These are phyloP conservation scores for Sparus aurata DNA, from an alignment of 2,797 vertebrate genomes.

Conservation along the genomic window DNA sequence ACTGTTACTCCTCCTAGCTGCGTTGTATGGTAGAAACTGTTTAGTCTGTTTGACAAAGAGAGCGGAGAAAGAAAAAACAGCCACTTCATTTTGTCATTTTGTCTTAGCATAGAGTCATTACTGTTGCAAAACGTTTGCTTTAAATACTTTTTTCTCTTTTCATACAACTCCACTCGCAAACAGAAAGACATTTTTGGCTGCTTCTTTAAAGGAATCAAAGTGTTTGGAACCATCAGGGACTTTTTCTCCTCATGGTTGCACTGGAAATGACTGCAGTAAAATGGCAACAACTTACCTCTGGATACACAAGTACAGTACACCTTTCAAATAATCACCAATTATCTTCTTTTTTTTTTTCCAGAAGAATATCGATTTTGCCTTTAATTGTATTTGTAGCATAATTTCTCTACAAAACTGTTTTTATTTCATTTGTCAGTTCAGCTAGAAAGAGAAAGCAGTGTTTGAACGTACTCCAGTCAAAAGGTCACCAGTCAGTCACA, in stretches of 20 bases:
- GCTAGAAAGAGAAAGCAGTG: slow-evolving; percentile 35
- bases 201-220: slow-evolving; percentile 35
- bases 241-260: slow-evolving; percentile 41
- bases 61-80: slow-evolving; percentile 28
- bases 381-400: slow-evolving; percentile 27
- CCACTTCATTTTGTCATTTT: slow-evolving; percentile 52
- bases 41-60: slow-evolving; percentile 33
- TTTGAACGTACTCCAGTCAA: slow-evolving; percentile 37
- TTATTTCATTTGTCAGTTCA: slow-evolving; percentile 28
- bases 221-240: slow-evolving; percentile 39
- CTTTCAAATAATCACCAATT: slow-evolving; percentile 50
- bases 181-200: slow-evolving; percentile 33
- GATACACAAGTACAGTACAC: slow-evolving; percentile 55
- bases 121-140: slow-evolving; percentile 27
- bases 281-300: slow-evolving; percentile 72
- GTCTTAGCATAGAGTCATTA: slow-evolving; percentile 40
- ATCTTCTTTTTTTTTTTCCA: slow-evolving; percentile 23
- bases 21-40: slow-evolving; percentile 59
- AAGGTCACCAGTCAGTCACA: slow-evolving; percentile 31
- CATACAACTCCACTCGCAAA: slow-evolving; percentile 29
- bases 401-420: slow-evolving; percentile 16
- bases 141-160: slow-evolving; percentile 35
- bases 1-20: slow-evolving; percentile 59
- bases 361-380: slow-evolving; percentile 36
- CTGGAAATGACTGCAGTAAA: slow-evolving; percentile 47